A percentile compares a stretch with the other conserved stretches of the same genome.
phyloP scores from a whole-genome alignment of 2,888 invertebrate genomes.

The Aphodius granarius region DNA sequence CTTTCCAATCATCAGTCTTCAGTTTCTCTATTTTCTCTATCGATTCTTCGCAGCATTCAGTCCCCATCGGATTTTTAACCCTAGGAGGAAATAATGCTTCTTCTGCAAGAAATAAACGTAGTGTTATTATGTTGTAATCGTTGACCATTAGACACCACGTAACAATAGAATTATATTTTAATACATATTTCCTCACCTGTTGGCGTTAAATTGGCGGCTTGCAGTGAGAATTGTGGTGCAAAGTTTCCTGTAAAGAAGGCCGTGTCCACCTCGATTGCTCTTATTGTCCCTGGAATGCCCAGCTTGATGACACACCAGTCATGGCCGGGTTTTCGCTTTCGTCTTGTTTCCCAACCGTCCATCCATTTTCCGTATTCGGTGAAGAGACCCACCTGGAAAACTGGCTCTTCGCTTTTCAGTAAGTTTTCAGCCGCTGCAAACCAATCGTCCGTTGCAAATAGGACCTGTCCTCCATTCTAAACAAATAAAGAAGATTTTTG shows the following conservation, averaged over 20 bases:
- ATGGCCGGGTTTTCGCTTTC: constrained; percentile 62
- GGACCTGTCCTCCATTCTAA: constrained; percentile 61
- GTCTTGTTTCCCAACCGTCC: constrained; percentile 70
- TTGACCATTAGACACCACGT: not conserved
- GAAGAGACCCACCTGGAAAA: constrained; percentile 61
- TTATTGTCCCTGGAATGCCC: constrained; percentile 58
- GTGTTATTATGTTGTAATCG: not conserved
- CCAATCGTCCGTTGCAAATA: constrained; percentile 67
- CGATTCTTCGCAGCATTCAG: constrained; percentile 55
- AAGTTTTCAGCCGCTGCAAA: constrained; percentile 65
- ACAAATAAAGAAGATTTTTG: constrained; percentile 15
- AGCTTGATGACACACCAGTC: constrained; percentile 66
- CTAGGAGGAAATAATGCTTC: constrained; percentile 56
- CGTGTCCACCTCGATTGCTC: constrained; percentile 62
- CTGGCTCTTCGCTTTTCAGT: constrained; percentile 58
- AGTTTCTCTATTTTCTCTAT: constrained; percentile 54
- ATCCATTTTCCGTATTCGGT: constrained; percentile 69
- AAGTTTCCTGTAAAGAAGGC: constrained; percentile 67
- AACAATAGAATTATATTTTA: not conserved
- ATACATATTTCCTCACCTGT: constrained; percentile 52
- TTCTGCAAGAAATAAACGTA: constrained; percentile 48
- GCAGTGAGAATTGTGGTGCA: constrained; percentile 64
- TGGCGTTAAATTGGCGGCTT: constrained; percentile 58
- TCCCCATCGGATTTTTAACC: constrained; percentile 54
- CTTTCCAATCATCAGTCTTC: constrained; percentile 60